Evolutionary conservation across 2,888 invertebrate species (phyloP).

Genomic region (Cerceris rybyensis): DNA sequence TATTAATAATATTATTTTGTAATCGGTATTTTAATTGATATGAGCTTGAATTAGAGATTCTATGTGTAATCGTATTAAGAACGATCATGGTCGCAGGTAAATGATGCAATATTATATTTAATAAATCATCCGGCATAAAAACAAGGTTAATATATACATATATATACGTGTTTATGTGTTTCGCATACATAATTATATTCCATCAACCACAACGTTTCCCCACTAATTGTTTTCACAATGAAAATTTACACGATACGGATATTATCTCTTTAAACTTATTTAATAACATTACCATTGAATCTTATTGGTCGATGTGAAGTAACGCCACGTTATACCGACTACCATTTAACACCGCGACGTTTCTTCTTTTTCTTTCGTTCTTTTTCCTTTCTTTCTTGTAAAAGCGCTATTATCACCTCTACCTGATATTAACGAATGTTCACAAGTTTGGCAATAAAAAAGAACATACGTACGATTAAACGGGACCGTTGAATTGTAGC

Average conservation of each 20-base stretch:
- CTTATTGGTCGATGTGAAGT: conserved; percentile 38
- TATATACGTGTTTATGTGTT: too few relatives aligned
- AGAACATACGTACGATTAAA: background rate
- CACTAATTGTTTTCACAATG: background rate
- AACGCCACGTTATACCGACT: conserved; percentile 31
- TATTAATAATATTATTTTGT: too few relatives aligned
- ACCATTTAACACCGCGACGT: background rate
- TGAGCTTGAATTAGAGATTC: too few relatives aligned
- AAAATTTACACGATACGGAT: background rate
- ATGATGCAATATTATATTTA: too few relatives aligned
- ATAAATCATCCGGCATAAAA: too few relatives aligned
- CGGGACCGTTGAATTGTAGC: conserved; percentile 2
- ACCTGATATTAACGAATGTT: conserved; percentile 2
- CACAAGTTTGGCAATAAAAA: background rate
- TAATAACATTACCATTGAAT: conserved; percentile 6
- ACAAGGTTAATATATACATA: too few relatives aligned
- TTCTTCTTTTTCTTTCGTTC: background rate
- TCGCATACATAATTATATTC: too few relatives aligned
- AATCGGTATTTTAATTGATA: too few relatives aligned
- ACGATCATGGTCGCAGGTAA: too few relatives aligned
- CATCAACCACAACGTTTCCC: too few relatives aligned
- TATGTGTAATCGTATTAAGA: too few relatives aligned
- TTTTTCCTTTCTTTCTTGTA: background rate
- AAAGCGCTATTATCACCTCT: conserved; percentile 1
- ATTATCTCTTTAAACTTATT: conserved; percentile 2